Conservation (phyloP, 2,113 vertebrate species). For the Siniperca chuatsi region DNA sequence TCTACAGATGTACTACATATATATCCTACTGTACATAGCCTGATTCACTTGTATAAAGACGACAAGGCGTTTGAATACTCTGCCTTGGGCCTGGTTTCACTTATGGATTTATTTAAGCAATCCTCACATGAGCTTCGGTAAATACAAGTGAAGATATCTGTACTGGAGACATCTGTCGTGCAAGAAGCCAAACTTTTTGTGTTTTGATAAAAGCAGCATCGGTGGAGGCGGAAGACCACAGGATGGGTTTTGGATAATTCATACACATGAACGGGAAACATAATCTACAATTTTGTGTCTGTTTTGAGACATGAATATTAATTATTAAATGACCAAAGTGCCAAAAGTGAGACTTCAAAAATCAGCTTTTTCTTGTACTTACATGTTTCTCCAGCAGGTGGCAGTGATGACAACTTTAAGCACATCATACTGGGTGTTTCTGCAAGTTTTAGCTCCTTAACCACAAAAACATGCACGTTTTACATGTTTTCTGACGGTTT, state of each 20-base stretch:
- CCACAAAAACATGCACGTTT: neutral
- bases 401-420: neutral
- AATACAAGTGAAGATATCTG: neutral
- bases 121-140: constrained; percentile 6
- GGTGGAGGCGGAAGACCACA: too few relatives aligned
- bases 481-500: neutral
- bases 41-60: neutral
- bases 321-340: constrained; percentile 8
- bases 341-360: neutral
- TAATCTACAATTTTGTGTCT: constrained; percentile 5
- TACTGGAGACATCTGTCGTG: neutral
- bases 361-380: neutral
- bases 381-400: constrained; percentile 15
- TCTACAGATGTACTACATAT: neutral
- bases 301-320: constrained; percentile 21
- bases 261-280: neutral
- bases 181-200: neutral
- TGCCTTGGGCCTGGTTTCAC: neutral
- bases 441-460: neutral
- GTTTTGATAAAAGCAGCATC: neutral
- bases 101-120: neutral
- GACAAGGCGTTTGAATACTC: too few relatives aligned
- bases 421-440: too few relatives aligned
- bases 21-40: neutral
- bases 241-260: neutral